Base-by-base conservation (phyloP, 2,797 vertebrate species). In the Siniperca obscura region DNA sequence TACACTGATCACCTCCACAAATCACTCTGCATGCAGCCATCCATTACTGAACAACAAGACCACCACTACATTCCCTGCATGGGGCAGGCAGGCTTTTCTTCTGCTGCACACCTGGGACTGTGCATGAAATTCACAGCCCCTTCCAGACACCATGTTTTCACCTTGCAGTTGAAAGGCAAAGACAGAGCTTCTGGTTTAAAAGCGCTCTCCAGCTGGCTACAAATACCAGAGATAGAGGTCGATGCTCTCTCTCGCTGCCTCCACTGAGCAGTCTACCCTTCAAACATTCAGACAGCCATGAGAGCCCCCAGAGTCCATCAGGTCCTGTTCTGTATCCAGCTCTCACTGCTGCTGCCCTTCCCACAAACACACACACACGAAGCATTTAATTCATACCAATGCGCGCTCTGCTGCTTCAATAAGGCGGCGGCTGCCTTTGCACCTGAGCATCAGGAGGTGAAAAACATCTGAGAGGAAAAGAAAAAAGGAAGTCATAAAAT, bases 261-360 rank as follows among this genome's bases (percentile, higher is more conserved):
- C 78, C 21, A 34, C 87, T 40, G 74, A 90, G 84, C 86, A 53
- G 86, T 74, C 91, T 90, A 81, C 89, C 87, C 90, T 95, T 95
- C 92, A 94, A 93, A 93, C 83, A 72, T 73, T 91, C 90, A 94
- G 92, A 90, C 91, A 92, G 84, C 87, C 79, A 86, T 57, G 80
- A 88, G 88, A 94, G 71, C 76, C 93, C 91, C 93, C 82, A 83
- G 92, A 93, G 93, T 90, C 82, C 89, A 76, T 48, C 86, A 70
- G 79, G 87, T 86, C 87, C 90, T 89, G 72, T 89, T 93, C 87
- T 89, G 72, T 78, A 89, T 83, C 84, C 89, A 89, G 76, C 78
- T 81, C 86, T 91, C 82, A 69, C 76, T 83, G 65, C 57, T 48
- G 74, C 85, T 75, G 86, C 64, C 89, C 68, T 42, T 61, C 68